Conservation (phyloP, 2,113 vertebrate genomes). For the Diadophis punctatus region DNA sequence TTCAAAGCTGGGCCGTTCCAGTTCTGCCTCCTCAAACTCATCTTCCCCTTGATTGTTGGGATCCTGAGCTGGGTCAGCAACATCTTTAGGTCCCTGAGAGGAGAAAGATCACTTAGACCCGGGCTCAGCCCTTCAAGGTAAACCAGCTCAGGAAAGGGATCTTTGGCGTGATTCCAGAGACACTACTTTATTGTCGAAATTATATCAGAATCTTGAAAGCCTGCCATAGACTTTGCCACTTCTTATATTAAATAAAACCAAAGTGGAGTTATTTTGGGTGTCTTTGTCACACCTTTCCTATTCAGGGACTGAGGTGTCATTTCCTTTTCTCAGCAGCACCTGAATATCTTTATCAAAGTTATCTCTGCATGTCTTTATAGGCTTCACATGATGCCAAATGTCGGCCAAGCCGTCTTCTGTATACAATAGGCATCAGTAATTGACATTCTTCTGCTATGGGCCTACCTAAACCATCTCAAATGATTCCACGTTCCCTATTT, state of each 20-base stretch:
- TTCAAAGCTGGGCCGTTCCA: conserved; percentile 63
- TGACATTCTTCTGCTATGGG: background rate
- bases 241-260: background rate
- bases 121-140: background rate
- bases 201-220: background rate
- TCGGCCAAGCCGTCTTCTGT: background rate
- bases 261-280: background rate
- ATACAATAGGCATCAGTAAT: background rate
- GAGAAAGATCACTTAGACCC: background rate
- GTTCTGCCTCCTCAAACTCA: conserved; percentile 72
- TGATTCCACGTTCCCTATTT: background rate
- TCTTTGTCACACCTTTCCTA: background rate
- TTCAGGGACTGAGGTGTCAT: background rate
- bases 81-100: conserved; percentile 47
- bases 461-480: background rate
- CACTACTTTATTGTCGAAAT: background rate
- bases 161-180: background rate
- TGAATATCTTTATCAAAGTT: background rate
- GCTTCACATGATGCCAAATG: background rate
- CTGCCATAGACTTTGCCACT: background rate
- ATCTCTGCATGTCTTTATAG: background rate
- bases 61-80: conserved; percentile 58
- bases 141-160: background rate
- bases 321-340: background rate
- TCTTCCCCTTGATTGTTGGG: conserved; percentile 71